Percentiles rank a stretch among this genome's conserved stretches.
phyloP scores from a whole-genome alignment of 2,113 vertebrate genomes.

The Gymnogyps californianus region DNA sequence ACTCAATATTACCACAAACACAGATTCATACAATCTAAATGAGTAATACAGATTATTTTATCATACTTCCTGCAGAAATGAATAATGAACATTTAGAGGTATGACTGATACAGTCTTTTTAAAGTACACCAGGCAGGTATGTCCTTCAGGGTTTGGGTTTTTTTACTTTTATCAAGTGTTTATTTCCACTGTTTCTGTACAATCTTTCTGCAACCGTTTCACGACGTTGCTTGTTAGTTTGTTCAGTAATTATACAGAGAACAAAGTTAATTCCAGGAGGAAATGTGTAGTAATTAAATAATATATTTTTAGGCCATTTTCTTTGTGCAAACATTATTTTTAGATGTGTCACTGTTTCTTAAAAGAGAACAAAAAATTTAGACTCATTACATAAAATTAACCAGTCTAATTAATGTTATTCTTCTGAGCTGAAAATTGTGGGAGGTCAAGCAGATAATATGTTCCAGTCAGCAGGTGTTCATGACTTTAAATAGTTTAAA shows the following conservation, averaged over 20 bases:
- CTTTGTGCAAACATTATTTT: not conserved
- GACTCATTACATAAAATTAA: not conserved
- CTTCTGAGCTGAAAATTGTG: not conserved
- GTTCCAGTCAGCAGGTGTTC: not conserved
- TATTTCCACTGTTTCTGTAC: not conserved
- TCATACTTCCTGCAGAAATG: not conserved
- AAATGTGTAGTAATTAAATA: not conserved
- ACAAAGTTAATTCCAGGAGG: not conserved
- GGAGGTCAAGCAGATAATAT: not conserved
- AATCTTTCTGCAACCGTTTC: not conserved
- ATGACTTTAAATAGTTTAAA: not conserved
- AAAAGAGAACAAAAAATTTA: not conserved
- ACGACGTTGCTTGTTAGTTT: not conserved
- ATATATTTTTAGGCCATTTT: not conserved
- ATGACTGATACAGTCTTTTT: not conserved
- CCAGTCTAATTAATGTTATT: not conserved
- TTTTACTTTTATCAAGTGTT: not conserved
- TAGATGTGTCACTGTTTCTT: not conserved
- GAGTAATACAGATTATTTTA: not conserved
- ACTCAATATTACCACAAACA: not conserved
- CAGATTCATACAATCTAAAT: not conserved
- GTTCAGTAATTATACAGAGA: not conserved
- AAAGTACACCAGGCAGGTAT: not conserved
- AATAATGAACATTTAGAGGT: not conserved
- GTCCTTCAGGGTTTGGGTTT: not conserved